Evolutionary conservation across 2,888 invertebrate genomes (phyloP).

Genomic region (Ichneumoninae sp.): DNA sequence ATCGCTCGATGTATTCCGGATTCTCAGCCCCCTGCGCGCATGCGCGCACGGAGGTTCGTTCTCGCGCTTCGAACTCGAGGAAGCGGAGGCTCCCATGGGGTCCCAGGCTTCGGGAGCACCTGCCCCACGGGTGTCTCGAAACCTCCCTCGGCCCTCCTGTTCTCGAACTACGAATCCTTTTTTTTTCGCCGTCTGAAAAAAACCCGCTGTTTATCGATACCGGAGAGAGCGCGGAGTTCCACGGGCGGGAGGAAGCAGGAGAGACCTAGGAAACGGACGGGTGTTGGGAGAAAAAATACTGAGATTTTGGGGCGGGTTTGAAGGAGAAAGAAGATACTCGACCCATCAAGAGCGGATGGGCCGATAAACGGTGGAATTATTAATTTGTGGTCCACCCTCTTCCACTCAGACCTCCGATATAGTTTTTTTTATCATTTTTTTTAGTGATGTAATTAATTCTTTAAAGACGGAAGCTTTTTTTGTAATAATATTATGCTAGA

Average conservation of each 20-base stretch:
- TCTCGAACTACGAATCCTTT: slow-evolving; percentile 44
- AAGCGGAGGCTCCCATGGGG: slow-evolving; percentile 62
- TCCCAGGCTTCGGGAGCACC: slow-evolving; percentile 44
- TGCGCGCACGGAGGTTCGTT: slow-evolving; percentile 42
- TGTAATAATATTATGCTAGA: not conserved
- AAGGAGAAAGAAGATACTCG: not conserved
- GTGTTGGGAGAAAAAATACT: not conserved
- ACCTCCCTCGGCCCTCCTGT: slow-evolving; percentile 14
- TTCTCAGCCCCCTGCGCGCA: slow-evolving; percentile 75
- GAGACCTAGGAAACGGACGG: slow-evolving; percentile 13
- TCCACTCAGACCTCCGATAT: not conserved
- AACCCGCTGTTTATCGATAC: slow-evolving; percentile 16
- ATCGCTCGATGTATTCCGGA: slow-evolving; percentile 65
- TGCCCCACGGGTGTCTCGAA: slow-evolving; percentile 37
- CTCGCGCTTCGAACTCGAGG: slow-evolving; percentile 41
- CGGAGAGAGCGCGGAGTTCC: not conserved
- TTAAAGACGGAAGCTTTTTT: not conserved
- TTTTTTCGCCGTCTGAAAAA: not conserved
- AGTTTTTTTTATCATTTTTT: not conserved
- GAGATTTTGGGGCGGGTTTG: not conserved
- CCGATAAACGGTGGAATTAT: slow-evolving; percentile 22
- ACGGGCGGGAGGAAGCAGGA: not conserved
- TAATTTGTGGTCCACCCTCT: slow-evolving; percentile 7
- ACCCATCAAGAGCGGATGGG: not conserved
- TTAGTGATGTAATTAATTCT: not conserved